Conservation (phyloP, 2,888 invertebrate genomes). For the Scrobipalpa costella region DNA sequence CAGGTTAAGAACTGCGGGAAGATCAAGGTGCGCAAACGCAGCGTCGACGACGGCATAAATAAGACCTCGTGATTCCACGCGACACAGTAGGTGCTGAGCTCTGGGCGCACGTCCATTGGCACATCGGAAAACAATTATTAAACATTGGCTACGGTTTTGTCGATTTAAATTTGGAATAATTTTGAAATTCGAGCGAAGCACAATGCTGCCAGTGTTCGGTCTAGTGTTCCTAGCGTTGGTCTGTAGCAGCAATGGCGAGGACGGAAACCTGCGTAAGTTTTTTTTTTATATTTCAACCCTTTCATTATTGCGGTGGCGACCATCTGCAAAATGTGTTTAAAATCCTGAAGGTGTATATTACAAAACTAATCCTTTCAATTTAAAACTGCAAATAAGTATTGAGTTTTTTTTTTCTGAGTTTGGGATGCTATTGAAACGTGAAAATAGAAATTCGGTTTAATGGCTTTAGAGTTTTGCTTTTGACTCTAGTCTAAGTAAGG, state of each 20-base stretch:
- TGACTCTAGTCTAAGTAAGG: too few relatives aligned
- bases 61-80: constrained; percentile 44
- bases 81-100: constrained; percentile 59
- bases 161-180: constrained; percentile 22
- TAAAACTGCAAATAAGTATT: too few relatives aligned
- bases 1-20: background rate
- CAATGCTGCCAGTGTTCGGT: constrained; percentile 52
- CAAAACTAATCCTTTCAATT: too few relatives aligned
- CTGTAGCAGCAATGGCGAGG: constrained; percentile 46
- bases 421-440: background rate
- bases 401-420: too few relatives aligned
- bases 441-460: too few relatives aligned
- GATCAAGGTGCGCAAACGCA: background rate
- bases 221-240: constrained; percentile 49
- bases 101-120: constrained; percentile 46
- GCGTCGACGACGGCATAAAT: constrained; percentile 47
- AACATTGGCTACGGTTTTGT: constrained; percentile 16
- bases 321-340: too few relatives aligned
- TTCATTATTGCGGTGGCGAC: too few relatives aligned
- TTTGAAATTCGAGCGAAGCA: constrained; percentile 34
- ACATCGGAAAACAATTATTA: constrained; percentile 27
- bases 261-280: constrained; percentile 60
- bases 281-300: constrained; percentile 6
- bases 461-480: too few relatives aligned
- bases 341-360: too few relatives aligned